A percentile compares a stretch with the other conserved stretches of the same genome.
phyloP scores from a whole-genome alignment of 2,113 vertebrate species.

The Pseudorectes ferrugineus region DNA sequence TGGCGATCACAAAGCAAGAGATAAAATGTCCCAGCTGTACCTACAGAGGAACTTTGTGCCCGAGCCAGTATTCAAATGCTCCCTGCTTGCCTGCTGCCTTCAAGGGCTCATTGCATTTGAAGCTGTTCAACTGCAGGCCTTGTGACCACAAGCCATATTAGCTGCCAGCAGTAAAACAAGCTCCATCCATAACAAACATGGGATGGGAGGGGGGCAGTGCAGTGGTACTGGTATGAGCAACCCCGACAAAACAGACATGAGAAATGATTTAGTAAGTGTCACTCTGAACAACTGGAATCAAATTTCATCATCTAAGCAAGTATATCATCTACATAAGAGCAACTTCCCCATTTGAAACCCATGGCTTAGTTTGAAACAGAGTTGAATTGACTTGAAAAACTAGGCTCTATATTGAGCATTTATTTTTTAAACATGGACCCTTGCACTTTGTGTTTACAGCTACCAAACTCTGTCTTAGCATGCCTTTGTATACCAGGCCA shows the following conservation, averaged over 20 bases:
- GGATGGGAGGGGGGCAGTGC: neutral
- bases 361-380: neutral
- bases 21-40: neutral
- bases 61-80: neutral
- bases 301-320: neutral
- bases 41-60: neutral
- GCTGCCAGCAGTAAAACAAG: neutral
- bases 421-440: neutral
- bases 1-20: rapidly evolving
- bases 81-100: neutral
- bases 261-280: neutral
- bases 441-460: neutral
- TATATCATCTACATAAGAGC: neutral
- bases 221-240: neutral
- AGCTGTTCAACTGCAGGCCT: neutral
- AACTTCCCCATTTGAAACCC: neutral
- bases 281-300: neutral
- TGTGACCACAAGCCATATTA: neutral
- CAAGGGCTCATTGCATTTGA: neutral
- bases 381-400: neutral
- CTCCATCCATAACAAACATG: neutral
- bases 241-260: neutral
- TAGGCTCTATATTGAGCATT: neutral
- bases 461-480: neutral
- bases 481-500: neutral